Conservation (phyloP, 2,113 vertebrate species). For the Oxyura jamaicensis region DNA sequence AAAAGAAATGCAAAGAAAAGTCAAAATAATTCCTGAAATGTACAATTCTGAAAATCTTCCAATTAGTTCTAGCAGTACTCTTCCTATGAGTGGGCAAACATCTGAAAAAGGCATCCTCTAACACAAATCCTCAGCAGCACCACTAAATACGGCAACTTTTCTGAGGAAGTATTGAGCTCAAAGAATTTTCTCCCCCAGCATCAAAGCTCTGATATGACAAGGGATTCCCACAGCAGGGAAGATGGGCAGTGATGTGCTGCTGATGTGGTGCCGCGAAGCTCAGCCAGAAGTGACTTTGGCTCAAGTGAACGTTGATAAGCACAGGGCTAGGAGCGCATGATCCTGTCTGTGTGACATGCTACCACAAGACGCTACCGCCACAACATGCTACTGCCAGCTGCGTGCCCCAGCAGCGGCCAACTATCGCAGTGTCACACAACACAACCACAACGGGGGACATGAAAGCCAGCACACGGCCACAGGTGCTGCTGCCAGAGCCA, state of each 20-base stretch:
- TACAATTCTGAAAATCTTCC: background rate
- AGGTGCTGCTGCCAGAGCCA: fast-evolving
- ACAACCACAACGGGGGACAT: fast-evolving
- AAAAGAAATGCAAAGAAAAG: background rate
- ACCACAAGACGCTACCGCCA: no score
- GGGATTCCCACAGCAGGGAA: background rate
- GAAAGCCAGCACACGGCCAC: background rate
- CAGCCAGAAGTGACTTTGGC: background rate
- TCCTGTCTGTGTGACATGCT: fast-evolving
- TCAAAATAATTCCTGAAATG: background rate
- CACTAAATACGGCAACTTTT: background rate
- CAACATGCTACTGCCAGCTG: no score
- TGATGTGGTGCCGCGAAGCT: background rate
- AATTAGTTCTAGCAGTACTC: background rate
- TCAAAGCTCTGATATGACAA: background rate
- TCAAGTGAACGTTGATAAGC: background rate
- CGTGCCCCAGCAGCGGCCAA: background rate
- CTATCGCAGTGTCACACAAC: background rate
- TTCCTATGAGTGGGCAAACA: background rate
- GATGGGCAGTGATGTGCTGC: no score
- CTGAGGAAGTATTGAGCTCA: background rate
- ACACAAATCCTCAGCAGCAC: background rate
- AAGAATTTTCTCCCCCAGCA: background rate
- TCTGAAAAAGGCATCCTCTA: background rate
- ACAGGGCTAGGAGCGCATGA: fast-evolving